Evolutionary conservation across 2,113 vertebrate genomes (phyloP).

Genomic region (Polyodon spathula): DNA sequence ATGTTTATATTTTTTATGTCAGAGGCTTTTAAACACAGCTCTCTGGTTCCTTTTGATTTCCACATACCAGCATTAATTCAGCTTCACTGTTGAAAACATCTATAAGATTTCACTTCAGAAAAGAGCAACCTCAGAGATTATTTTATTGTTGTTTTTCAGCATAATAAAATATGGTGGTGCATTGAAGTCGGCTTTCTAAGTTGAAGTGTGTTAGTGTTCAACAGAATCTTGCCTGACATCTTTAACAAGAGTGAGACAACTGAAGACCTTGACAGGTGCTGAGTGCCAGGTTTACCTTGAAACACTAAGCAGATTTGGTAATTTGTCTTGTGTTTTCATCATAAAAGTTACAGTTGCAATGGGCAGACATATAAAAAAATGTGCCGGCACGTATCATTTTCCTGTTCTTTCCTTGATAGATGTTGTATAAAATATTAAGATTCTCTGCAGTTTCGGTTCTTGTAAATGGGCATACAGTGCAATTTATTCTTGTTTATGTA

Average conservation of each 20-base stretch:
- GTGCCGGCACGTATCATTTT: too few species aligned
- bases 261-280: not conserved
- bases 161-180: not conserved
- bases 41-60: not conserved
- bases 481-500: too few species aligned
- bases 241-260: not conserved
- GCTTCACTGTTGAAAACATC: not conserved
- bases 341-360: not conserved
- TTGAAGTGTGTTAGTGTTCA: not conserved
- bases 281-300: not conserved
- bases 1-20: constrained; percentile 16
- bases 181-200: not conserved
- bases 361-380: not conserved
- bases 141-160: not conserved
- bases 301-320: not conserved
- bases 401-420: too few species aligned
- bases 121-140: not conserved
- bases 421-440: too few species aligned
- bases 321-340: not conserved
- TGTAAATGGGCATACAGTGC: too few species aligned
- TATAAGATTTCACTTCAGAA: not conserved
- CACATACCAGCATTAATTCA: not conserved
- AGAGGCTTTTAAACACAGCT: constrained; percentile 4
- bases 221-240: not conserved
- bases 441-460: too few species aligned